phyloP scores from a whole-genome alignment of 2,797 vertebrate species.

The Gymnopithys bicolor region DNA sequence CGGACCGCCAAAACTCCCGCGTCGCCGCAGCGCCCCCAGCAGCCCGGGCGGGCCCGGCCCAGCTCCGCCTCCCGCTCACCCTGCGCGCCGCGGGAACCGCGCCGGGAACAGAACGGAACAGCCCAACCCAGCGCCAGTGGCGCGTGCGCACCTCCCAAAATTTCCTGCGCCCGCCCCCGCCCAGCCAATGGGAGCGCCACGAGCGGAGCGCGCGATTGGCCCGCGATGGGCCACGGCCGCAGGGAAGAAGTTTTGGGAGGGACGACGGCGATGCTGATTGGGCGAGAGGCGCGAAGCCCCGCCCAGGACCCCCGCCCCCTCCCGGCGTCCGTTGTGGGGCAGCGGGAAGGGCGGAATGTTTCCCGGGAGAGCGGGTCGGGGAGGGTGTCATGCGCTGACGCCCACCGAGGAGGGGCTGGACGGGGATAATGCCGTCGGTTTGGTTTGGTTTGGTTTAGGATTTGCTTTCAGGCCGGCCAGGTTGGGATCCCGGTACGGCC shows the following conservation, averaged over 20 bases:
- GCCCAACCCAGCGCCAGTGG: accelerated
- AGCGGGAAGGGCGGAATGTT: too few relatives aligned
- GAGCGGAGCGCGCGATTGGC: too few relatives aligned
- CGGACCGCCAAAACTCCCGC: neutral
- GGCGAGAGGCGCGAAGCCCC: neutral
- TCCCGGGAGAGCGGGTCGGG: too few relatives aligned
- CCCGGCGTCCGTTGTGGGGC: neutral
- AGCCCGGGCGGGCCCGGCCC: neutral
- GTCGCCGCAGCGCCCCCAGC: neutral
- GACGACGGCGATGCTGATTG: neutral
- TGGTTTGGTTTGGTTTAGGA: accelerated
- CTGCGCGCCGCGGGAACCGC: too few relatives aligned
- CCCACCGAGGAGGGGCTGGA: too few relatives aligned
- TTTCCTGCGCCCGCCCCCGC: too few relatives aligned
- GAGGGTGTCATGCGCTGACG: too few relatives aligned
- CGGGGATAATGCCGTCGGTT: accelerated
- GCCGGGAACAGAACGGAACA: too few relatives aligned
- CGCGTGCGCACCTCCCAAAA: neutral
- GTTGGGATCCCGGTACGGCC: neutral
- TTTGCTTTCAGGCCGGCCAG: neutral
- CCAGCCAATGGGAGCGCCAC: neutral
- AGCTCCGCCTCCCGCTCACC: neutral
- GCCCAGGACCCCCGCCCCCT: neutral
- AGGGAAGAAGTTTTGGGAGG: accelerated
- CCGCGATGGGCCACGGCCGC: neutral